A percentile compares a stretch with the other conserved stretches of the same genome.
Evolutionary conservation across 2,797 vertebrate species (phyloP).

Genomic region (Valencia hispanica): DNA sequence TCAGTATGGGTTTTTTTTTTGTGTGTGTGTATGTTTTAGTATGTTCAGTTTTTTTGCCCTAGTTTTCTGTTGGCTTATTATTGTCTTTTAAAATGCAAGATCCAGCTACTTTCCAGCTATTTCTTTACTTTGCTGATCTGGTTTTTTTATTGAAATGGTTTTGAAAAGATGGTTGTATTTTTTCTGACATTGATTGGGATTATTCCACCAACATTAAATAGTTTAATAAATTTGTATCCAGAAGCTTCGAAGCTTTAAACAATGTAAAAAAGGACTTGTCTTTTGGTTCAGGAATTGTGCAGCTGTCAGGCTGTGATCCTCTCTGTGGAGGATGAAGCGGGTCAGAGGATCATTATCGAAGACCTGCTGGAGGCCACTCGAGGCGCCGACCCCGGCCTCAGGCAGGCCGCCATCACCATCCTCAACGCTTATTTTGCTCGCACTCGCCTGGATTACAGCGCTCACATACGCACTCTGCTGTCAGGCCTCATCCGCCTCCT

Average conservation of each 20-base stretch:
- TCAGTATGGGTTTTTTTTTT: no score
- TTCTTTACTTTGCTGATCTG: neutral
- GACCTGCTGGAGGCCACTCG: constrained; percentile 93
- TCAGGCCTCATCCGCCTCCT: constrained; percentile 95
- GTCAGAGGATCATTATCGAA: constrained; percentile 95
- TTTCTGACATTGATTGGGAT: neutral
- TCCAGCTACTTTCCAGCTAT: neutral
- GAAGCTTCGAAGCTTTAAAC: neutral
- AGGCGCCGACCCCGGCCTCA: constrained; percentile 87
- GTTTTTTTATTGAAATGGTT: neutral
- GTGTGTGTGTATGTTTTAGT: no score
- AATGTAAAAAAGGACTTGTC: neutral
- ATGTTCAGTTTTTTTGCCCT: neutral
- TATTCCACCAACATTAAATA: neutral
- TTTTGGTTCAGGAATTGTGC: constrained; percentile 85
- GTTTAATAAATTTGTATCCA: neutral
- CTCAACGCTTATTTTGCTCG: constrained; percentile 95
- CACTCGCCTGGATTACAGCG: constrained; percentile 91
- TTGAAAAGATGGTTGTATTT: neutral
- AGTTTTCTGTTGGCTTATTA: neutral
- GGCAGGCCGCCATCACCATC: constrained; percentile 91
- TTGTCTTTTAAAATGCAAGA: neutral
- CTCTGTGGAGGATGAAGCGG: constrained; percentile 94
- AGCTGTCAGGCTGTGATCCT: constrained; percentile 95
- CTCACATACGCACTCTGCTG: constrained; percentile 88